phyloP scores from a whole-genome alignment of 2,113 vertebrate species.

The Corythornis cristatus region DNA sequence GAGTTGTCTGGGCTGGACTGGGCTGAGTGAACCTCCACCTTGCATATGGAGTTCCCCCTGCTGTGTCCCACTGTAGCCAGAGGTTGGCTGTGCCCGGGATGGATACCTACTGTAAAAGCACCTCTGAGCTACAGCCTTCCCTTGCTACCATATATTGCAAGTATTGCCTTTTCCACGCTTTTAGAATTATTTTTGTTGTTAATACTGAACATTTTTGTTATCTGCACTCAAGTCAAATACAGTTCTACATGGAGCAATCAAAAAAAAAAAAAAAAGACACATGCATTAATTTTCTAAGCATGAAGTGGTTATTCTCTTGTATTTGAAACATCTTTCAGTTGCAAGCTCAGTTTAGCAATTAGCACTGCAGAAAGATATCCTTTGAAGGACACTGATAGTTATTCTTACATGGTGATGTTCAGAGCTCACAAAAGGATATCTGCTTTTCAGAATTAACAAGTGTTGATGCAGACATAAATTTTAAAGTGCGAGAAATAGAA shows the following conservation, averaged over 20 bases:
- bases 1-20: not conserved
- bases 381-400: conserved; percentile 28
- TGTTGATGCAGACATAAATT: not conserved
- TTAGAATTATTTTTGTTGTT: not conserved
- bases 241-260: not conserved
- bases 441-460: conserved; percentile 23
- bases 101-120: not conserved
- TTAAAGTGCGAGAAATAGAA: not conserved
- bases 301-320: not conserved
- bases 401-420: not conserved
- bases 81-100: not conserved
- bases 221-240: not conserved
- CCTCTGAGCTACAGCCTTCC: not conserved
- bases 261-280: not conserved
- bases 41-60: fast-evolving
- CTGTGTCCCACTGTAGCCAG: not conserved
- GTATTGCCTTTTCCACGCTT: not conserved
- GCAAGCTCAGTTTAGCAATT: not conserved
- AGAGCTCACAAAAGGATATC: not conserved
- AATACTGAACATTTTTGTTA: not conserved
- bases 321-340: not conserved
- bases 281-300: not conserved
- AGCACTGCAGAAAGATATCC: conserved; percentile 1
- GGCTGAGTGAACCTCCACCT: not conserved
- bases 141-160: not conserved